Base-by-base conservation (phyloP, 2,113 vertebrate genomes). In the Shinisaurus crocodilurus region DNA sequence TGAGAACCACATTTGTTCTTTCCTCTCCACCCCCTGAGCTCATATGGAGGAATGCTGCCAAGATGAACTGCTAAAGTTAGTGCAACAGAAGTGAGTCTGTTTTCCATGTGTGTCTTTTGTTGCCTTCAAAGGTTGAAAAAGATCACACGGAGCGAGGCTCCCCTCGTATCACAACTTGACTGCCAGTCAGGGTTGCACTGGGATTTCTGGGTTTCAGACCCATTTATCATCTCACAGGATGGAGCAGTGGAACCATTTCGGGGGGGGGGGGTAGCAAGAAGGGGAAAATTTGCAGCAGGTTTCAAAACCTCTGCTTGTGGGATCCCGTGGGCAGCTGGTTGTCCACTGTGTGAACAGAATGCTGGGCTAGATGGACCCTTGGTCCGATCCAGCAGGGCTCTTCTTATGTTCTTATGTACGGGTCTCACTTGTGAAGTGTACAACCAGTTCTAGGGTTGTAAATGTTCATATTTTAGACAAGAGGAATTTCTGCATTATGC, bases 1-100 rank as follows among this genome's bases (percentile, higher is more conserved):
- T 80, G 25, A 65, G 80, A 80, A 3, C 3, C 72, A 84, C 12
- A 70, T 67, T 77, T 81, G 54, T 76, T 88, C 67, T 92, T 69
- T 54, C 3, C 1, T 54, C 50, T 20, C 40, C 4, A 4, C 29
- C 0, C 27, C 32, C 70, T 87, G 87, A 18, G 48, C 82, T 67
- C 18, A 32, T 10, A 50, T 65, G 65, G 86, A 91, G 75, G 76
- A 91, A 27, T 16, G 60, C 27, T 54, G 6, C 25, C 43, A 57
- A 1, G 57, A 3, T 34, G 1, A 20, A 6, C 32, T 82, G 18
- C 37, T 82, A 79, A 89, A 37, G n/a, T 75, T 75, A 27, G 75
- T 25, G 40, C 23, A 23, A 16, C 40, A 25, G 18, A 45, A 9
- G 37, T 27, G 37, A 20, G 15, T 3, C 48, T 81, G 13, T 23